Percentiles rank a stretch among this genome's conserved stretches.
Conservation (phyloP, 1,140 invertebrate species). For the Stegodyphus dumicola region DNA sequence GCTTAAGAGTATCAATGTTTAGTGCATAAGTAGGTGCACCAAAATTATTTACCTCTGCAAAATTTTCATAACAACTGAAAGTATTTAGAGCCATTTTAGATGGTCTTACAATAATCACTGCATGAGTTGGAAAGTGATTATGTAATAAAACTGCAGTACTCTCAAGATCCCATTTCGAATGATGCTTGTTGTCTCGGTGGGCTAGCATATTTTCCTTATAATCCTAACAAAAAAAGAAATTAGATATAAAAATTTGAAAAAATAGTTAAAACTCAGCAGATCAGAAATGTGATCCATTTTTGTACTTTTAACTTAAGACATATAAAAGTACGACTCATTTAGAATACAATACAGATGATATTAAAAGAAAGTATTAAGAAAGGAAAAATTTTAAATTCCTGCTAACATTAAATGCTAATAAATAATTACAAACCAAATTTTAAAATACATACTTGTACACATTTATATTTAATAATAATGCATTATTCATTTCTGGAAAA, state of each 20-base stretch:
- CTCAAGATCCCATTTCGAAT: constrained; percentile 82
- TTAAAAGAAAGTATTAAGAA: no score
- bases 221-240: constrained; percentile 72
- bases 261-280: background rate
- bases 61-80: constrained; percentile 89
- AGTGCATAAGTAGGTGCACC: constrained; percentile 79
- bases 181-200: constrained; percentile 78
- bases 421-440: no score
- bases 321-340: no score
- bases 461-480: no score
- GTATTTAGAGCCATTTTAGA: constrained; percentile 82
- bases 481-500: no score
- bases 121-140: constrained; percentile 76
- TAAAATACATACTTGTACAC: no score
- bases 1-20: constrained; percentile 76
- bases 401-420: no score
- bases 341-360: no score
- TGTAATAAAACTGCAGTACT: constrained; percentile 77
- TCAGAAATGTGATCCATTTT: no score
- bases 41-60: constrained; percentile 80
- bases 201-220: constrained; percentile 81
- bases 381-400: no score
- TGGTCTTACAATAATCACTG: constrained; percentile 81
- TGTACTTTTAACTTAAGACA: no score
- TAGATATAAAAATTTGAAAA: constrained; percentile 65